These are phyloP conservation scores for Sapayoa aenigma DNA, from an alignment of 2,113 vertebrate genomes.

Conservation along the genomic window DNA sequence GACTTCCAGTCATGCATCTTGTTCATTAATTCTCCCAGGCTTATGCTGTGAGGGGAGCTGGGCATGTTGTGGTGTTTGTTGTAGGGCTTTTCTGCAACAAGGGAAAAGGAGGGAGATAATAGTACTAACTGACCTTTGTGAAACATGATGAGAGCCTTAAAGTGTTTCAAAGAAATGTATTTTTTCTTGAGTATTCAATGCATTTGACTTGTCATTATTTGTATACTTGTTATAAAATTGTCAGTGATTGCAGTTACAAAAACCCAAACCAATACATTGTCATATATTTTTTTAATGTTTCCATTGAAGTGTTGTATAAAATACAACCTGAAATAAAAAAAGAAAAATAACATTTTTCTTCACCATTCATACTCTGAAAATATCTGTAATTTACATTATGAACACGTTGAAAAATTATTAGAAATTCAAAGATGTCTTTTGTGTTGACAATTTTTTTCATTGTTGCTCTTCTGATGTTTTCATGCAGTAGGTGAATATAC, in stretches of 20 bases:
- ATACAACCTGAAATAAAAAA: neutral
- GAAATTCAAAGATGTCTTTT: neutral
- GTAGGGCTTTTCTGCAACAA: neutral
- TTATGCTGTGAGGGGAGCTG: neutral
- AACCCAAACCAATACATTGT: neutral
- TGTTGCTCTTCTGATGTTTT: neutral
- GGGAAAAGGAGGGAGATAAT: neutral
- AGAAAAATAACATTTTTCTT: neutral
- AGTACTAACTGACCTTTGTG: neutral
- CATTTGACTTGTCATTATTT: neutral
- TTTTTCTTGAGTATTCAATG: neutral
- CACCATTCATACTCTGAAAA: fast-evolving
- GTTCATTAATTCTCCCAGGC: neutral
- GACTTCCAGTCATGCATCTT: neutral
- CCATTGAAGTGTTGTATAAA: neutral
- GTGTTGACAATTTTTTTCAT: neutral
- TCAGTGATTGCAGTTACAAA: neutral
- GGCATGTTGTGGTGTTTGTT: neutral
- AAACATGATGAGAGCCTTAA: neutral
- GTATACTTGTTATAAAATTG: neutral
- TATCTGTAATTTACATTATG: neutral
- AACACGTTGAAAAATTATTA: neutral
- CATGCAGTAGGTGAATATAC: conserved; percentile 73
- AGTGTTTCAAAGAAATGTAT: neutral
- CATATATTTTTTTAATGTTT: neutral